These are phyloP conservation scores for Pomacea maculata DNA, from an alignment of 1,140 invertebrate species.

Conservation along the genomic window DNA sequence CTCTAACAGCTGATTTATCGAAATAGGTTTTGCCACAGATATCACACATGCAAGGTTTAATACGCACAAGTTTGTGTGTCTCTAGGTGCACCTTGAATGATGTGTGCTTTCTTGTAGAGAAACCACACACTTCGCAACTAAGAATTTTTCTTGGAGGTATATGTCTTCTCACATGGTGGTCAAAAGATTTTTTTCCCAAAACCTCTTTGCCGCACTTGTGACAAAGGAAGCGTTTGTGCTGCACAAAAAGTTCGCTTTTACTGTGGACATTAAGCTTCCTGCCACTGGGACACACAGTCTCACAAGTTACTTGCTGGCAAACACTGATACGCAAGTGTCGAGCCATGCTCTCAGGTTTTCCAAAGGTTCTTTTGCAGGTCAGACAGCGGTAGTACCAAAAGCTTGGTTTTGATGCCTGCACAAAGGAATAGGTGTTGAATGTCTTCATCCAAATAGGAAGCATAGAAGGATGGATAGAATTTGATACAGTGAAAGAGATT, in stretches of 20 bases:
- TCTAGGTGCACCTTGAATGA: not conserved
- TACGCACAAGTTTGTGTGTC: not conserved
- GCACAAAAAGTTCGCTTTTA: not conserved
- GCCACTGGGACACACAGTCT: slow-evolving; percentile 9
- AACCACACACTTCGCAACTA: not conserved
- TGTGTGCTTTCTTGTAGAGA: not conserved
- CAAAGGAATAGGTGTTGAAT: not conserved
- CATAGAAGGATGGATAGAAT: not conserved
- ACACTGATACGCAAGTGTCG: not conserved
- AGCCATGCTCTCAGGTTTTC: not conserved
- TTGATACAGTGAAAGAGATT: too few relatives aligned
- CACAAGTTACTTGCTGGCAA: not conserved
- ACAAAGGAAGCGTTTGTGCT: not conserved
- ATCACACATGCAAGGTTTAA: not conserved
- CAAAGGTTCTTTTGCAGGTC: too few relatives aligned
- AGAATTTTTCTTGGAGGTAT: not conserved
- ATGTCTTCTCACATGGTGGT: not conserved
- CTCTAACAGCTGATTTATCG: not conserved
- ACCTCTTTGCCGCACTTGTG: not conserved
- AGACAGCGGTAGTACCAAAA: not conserved
- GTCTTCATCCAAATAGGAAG: not conserved
- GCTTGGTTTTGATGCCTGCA: not conserved
- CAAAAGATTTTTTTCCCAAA: not conserved
- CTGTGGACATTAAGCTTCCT: not conserved
- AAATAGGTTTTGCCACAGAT: not conserved